Evolutionary conservation across 2,797 vertebrate species (phyloP).

Genomic region (Xenentodon cancila): DNA sequence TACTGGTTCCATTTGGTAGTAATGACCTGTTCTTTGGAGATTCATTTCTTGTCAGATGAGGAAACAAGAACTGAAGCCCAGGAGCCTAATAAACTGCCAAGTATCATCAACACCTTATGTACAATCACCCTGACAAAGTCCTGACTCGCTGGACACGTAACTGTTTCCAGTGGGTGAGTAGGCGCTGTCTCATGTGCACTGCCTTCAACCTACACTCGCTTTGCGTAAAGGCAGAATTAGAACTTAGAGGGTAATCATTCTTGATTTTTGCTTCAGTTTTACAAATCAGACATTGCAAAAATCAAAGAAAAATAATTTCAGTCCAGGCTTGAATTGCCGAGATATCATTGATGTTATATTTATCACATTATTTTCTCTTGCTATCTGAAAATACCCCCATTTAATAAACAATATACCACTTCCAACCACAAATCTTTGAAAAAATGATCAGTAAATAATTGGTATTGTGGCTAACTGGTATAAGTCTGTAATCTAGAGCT

Average conservation of each 20-base stretch:
- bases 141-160: slow-evolving; percentile 51
- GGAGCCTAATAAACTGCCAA: slow-evolving; percentile 18
- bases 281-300: background rate
- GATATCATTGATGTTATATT: background rate
- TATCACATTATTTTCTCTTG: background rate
- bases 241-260: slow-evolving; percentile 13
- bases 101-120: slow-evolving; percentile 38
- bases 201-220: slow-evolving; percentile 30
- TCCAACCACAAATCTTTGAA: too few species aligned
- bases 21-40: background rate
- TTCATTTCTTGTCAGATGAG: slow-evolving; percentile 2
- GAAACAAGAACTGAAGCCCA: slow-evolving; percentile 13
- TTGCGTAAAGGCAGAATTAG: slow-evolving; percentile 12
- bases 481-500: background rate
- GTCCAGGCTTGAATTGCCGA: background rate
- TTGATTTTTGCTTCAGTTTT: background rate
- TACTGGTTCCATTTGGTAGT: background rate
- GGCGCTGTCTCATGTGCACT: slow-evolving; percentile 24
- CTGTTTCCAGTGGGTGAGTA: slow-evolving; percentile 41
- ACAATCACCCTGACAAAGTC: slow-evolving; percentile 35
- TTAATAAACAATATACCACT: too few species aligned
- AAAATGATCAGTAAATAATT: too few species aligned
- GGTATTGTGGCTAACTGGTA: too few species aligned
- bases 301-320: background rate
- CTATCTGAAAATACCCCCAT: background rate